phyloP scores from a whole-genome alignment of 2,113 vertebrate genomes.

The Lethenteron camtschaticum region DNA sequence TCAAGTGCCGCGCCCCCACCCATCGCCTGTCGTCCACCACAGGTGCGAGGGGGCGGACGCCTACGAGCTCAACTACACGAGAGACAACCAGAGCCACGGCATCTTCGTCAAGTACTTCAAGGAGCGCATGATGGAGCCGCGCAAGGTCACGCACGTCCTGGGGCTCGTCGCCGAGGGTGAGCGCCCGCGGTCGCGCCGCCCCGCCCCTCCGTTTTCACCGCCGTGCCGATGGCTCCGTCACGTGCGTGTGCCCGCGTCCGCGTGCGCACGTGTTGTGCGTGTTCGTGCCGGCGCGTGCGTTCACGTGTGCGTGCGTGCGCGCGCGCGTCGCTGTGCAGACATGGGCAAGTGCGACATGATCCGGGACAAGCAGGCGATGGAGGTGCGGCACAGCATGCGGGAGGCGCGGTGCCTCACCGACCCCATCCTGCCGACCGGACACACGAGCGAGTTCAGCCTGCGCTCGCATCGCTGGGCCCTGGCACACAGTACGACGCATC shows the following conservation, averaged over 20 bases:
- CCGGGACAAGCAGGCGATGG: constrained; percentile 74
- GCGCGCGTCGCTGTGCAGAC: constrained; percentile 25
- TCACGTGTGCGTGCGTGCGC: not conserved
- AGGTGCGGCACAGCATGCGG: constrained; percentile 78
- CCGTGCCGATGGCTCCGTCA: not conserved
- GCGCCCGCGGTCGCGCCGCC: not conserved
- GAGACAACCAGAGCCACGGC: constrained; percentile 40
- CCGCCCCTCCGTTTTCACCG: not conserved
- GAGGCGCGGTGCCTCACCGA: constrained; percentile 62
- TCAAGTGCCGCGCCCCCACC: too few relatives aligned
- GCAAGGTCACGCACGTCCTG: constrained; percentile 79
- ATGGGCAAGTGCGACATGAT: constrained; percentile 86
- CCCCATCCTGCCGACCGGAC: constrained; percentile 28
- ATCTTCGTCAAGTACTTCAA: constrained; percentile 93
- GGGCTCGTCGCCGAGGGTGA: constrained; percentile 80
- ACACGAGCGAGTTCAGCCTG: constrained; percentile 31
- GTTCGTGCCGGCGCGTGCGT: not conserved
- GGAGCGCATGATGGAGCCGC: constrained; percentile 57
- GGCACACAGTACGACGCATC: constrained; percentile 35
- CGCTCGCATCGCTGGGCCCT: constrained; percentile 71
- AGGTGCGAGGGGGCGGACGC: constrained; percentile 94
- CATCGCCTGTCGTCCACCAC: not conserved
- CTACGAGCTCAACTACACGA: constrained; percentile 66
- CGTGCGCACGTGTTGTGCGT: not conserved
- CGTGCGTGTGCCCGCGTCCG: not conserved